Percentiles rank a stretch among this genome's conserved stretches.
phyloP scores from a whole-genome alignment of 2,797 vertebrate species.

The Peromyscus attwateri region DNA sequence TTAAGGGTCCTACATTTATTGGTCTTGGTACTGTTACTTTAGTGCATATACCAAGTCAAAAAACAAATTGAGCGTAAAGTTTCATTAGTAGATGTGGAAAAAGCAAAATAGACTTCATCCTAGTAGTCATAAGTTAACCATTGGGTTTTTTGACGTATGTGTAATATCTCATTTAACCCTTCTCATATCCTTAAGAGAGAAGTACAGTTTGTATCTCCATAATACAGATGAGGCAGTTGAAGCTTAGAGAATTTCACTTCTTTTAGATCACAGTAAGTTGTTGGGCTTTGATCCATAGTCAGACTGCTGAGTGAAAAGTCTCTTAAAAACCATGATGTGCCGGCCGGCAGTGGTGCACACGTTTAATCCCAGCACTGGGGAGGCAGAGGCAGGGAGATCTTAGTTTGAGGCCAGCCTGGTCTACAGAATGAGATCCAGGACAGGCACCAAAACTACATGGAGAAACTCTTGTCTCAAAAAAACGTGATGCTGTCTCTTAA shows the following conservation, averaged over 20 bases:
- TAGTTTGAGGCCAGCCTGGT: no score
- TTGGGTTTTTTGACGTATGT: constrained; percentile 35
- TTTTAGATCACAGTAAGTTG: constrained; percentile 32
- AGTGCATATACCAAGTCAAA: neutral
- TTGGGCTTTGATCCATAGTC: constrained; percentile 28
- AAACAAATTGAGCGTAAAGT: constrained; percentile 10
- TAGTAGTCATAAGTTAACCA: neutral
- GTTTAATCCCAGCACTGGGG: no score
- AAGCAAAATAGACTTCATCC: constrained; percentile 13
- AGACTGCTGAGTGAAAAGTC: neutral
- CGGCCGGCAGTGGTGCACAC: neutral
- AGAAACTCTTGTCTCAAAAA: neutral
- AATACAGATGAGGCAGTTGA: constrained; percentile 4
- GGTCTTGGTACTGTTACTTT: constrained; percentile 1
- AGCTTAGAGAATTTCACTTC: constrained; percentile 40
- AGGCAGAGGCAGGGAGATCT: no score
- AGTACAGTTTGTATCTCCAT: constrained; percentile 34
- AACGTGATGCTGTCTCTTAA: neutral
- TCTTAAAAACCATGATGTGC: neutral
- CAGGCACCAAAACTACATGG: no score
- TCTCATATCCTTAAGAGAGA: neutral
- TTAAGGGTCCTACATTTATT: constrained; percentile 31
- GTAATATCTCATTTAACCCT: neutral
- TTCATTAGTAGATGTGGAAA: constrained; percentile 7
- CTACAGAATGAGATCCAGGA: no score